These are phyloP conservation scores for Oreochromis aureus DNA, from an alignment of 2,113 vertebrate species.

Conservation along the genomic window DNA sequence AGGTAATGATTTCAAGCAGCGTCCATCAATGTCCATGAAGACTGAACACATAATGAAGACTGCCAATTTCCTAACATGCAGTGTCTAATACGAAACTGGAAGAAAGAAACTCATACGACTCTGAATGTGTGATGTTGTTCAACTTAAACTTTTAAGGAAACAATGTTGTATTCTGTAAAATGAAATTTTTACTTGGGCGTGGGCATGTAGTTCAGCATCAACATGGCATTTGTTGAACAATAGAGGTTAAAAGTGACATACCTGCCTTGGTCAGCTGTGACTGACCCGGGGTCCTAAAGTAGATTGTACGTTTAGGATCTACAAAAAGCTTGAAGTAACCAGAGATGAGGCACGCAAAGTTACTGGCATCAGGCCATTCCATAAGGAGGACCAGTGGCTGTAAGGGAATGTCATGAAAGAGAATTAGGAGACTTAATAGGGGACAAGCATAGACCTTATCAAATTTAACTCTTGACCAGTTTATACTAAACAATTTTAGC, in stretches of 20 bases:
- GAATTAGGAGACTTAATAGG: slow-evolving; percentile 37
- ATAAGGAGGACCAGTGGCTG: slow-evolving; percentile 94
- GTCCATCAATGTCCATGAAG: slow-evolving; percentile 33
- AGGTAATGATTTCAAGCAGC: slow-evolving; percentile 50
- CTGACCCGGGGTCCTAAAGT: slow-evolving; percentile 83
- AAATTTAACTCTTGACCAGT: background rate
- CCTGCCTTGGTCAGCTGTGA: slow-evolving; percentile 96
- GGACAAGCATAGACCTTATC: slow-evolving; percentile 18
- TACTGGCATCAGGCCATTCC: slow-evolving; percentile 98
- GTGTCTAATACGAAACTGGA: background rate
- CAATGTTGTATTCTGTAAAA: background rate
- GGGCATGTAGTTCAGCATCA: background rate
- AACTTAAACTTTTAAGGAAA: background rate
- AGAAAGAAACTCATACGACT: background rate
- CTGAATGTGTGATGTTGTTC: background rate
- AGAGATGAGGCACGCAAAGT: slow-evolving; percentile 94
- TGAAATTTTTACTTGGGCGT: background rate
- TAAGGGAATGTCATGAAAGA: slow-evolving; percentile 21
- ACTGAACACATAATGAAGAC: slow-evolving; percentile 9
- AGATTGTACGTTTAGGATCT: slow-evolving; percentile 92
- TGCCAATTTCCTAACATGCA: slow-evolving; percentile 15
- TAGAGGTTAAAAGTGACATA: slow-evolving; percentile 65
- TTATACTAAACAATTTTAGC: background rate
- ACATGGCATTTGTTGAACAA: background rate
- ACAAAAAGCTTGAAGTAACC: slow-evolving; percentile 96